Percentiles rank a stretch among this genome's conserved stretches.
Conservation (phyloP, 2,888 invertebrate species). For the Tetropium fuscum region DNA sequence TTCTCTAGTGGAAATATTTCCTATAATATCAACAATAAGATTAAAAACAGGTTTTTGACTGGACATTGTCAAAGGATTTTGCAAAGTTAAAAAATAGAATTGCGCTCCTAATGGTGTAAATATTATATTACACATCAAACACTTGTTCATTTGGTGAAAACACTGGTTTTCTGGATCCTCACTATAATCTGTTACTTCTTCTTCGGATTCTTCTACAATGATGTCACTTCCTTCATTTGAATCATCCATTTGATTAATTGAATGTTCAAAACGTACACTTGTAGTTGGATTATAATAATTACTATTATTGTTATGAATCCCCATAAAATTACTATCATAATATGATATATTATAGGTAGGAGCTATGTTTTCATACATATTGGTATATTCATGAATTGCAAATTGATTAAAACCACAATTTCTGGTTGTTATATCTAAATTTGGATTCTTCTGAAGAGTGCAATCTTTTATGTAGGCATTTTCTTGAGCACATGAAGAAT, state of each 20-base stretch:
- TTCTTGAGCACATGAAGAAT: conserved; percentile 58
- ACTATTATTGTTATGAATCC: conserved; percentile 30
- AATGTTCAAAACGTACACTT: conserved; percentile 35
- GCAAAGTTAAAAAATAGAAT: conserved; percentile 60
- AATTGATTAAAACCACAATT: conserved; percentile 40
- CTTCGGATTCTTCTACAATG: conserved; percentile 63
- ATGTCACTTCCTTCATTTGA: conserved; percentile 64
- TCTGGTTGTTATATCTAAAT: conserved; percentile 37
- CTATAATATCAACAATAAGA: conserved; percentile 56
- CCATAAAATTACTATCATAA: conserved; percentile 35
- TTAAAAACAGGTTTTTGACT: conserved; percentile 59
- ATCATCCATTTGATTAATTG: conserved; percentile 49
- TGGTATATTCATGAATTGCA: conserved; percentile 30
- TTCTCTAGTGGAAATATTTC: conserved; percentile 44
- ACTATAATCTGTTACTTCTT: conserved; percentile 55
- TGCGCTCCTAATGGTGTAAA: conserved; percentile 59
- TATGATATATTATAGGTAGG: conserved; percentile 34
- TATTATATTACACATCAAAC: conserved; percentile 60
- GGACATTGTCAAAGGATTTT: conserved; percentile 62
- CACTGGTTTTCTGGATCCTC: conserved; percentile 50
- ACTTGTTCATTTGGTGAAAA: conserved; percentile 51
- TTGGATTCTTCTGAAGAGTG: conserved; percentile 49
- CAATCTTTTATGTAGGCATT: conserved; percentile 53
- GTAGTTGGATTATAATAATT: conserved; percentile 21
- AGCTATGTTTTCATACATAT: conserved; percentile 24